Base-by-base conservation (phyloP, 2,113 vertebrate species). In the Siphamia tubifer region DNA sequence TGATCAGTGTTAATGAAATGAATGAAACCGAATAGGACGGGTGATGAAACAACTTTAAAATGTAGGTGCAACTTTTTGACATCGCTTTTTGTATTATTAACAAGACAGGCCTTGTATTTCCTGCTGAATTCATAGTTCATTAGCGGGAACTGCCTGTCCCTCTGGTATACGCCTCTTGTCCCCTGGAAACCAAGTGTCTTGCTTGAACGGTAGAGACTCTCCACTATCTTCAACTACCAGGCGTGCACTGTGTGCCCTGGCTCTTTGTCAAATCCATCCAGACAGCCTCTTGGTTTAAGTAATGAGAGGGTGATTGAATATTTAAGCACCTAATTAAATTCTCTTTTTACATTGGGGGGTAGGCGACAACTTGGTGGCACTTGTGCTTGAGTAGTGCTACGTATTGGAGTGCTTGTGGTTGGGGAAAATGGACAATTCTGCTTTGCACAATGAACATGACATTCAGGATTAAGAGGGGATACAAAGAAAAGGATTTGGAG, bases 271-370 rank as follows among this genome's bases (percentile, higher is more conserved):
- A 84, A 82, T 69, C 68, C 74, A 48, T 44, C 69, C 45, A 67
- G 70, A 81, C 39, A 67, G 52, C 21, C 77, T 73, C 77, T 81
- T 58, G 49, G 76, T 81, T 84, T 68, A 52, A 78, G 70, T 82
- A 86, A 84, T 82, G 77, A 81, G 72, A 74, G 58, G 48, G 53
- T 71, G 74, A 83, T 71, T 84, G 79, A 82, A 83, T 85, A 83
- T 86, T 80, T 74, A 74, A 81, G 79, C 66, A 43, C 71, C 43
- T 68, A 77, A 86, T 86, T 83, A 80, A 78, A 76, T 61, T 52
- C 38, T 65, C 49, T 56, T 69, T 83, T 68, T 75, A 58, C 45
- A 69, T 25, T 31, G 24, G 40, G 55, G 60, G n/a, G 28, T 44
- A 10, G 0, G 7, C 24, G 20, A 64, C 39, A 52, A 72, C 58